Percentiles rank a stretch among this genome's conserved stretches.
These are phyloP conservation scores for Archivesica marissinica DNA, from an alignment of 1,140 invertebrate species.

Conservation along the genomic window DNA sequence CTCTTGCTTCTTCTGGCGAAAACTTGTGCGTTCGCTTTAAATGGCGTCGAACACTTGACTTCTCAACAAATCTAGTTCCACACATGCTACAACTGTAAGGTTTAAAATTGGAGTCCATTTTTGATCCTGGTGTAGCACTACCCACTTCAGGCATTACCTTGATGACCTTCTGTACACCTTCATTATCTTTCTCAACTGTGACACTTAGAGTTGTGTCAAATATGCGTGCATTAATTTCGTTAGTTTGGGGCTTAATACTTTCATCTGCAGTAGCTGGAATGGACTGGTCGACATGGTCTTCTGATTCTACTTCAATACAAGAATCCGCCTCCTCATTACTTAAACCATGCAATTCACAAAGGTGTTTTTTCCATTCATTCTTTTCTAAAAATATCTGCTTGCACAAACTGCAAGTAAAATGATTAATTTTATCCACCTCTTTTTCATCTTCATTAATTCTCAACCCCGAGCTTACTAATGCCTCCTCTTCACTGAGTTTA, in stretches of 20 bases:
- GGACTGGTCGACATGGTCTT: background rate
- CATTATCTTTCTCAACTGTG: conserved; percentile 49
- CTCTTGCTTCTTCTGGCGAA: conserved; percentile 46
- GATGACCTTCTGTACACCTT: conserved; percentile 57
- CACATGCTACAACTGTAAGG: conserved; percentile 56
- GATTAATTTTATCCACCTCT: background rate
- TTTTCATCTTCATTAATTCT: conserved; percentile 7
- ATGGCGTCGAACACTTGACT: conserved; percentile 50
- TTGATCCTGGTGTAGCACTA: background rate
- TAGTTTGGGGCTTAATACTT: background rate
- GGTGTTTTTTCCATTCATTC: conserved; percentile 21
- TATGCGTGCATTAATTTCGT: background rate
- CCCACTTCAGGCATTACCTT: conserved; percentile 49
- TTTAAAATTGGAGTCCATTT: conserved; percentile 12
- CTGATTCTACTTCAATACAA: conserved; percentile 18
- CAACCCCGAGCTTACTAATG: conserved; percentile 13
- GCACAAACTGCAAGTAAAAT: conserved; percentile 37
- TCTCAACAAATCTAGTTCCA: conserved; percentile 50
- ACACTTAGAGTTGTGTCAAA: conserved; percentile 56
- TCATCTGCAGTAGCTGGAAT: background rate
- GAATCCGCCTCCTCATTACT: conserved; percentile 14
- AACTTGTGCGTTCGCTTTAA: conserved; percentile 56
- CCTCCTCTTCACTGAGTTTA: conserved; percentile 34
- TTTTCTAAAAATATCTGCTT: conserved; percentile 40
- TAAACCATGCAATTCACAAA: conserved; percentile 31